Conservation (phyloP, 23 tunicate genomes). For the Ascidia mentula region DNA sequence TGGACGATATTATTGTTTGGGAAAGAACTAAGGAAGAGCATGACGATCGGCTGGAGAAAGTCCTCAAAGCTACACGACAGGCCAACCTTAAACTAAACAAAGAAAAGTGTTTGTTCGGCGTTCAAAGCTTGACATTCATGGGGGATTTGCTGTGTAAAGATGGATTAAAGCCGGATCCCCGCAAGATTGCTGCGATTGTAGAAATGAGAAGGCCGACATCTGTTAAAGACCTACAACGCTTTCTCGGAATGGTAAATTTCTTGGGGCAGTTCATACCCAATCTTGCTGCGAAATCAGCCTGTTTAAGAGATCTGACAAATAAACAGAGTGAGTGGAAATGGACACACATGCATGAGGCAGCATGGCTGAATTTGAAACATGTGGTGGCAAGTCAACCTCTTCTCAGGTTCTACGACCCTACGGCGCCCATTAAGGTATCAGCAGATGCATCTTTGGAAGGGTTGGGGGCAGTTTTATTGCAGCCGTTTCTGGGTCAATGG, state of each 20-base stretch:
- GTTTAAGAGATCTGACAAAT: not conserved
- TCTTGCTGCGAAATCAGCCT: not conserved
- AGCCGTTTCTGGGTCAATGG: not conserved
- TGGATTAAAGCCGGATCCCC: too few species aligned
- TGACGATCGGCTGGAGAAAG: not conserved
- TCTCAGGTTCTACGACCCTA: not conserved
- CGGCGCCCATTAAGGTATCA: not conserved
- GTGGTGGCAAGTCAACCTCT: not conserved
- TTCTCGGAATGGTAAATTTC: too few species aligned
- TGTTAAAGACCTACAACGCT: not conserved
- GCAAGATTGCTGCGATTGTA: too few species aligned
- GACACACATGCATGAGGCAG: not conserved
- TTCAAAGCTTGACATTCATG: too few species aligned
- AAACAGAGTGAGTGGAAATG: constrained; percentile 9
- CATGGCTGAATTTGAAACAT: not conserved
- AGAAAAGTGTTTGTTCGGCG: not conserved
- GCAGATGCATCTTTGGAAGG: not conserved
- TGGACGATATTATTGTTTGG: not conserved
- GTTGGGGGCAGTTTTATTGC: not conserved
- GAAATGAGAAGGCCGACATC: too few species aligned
- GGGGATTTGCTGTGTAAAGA: too few species aligned
- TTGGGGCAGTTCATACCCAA: not conserved
- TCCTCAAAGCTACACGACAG: not conserved
- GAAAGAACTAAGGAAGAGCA: not conserved
- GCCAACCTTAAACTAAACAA: not conserved